A percentile compares a stretch with the other conserved stretches of the same genome.
Evolutionary conservation across 1,140 invertebrate species (phyloP).

Genomic region (Drosophila albomicans): DNA sequence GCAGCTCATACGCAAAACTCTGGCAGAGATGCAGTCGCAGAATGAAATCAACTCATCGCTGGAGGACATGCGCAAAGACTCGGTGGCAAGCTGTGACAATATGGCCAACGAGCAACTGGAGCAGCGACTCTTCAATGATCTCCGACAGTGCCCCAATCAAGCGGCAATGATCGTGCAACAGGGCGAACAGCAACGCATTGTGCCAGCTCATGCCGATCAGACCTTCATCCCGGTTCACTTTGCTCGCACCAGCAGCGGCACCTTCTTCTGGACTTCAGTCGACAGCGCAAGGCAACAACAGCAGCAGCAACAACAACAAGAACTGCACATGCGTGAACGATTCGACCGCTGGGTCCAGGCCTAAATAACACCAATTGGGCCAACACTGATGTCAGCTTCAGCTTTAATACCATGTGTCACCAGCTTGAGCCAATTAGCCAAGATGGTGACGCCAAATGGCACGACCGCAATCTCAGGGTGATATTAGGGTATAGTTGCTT

Average conservation of each 20-base stretch:
- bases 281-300: slow-evolving; percentile 76
- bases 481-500: slow-evolving; percentile 76
- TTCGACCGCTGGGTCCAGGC: slow-evolving; percentile 89
- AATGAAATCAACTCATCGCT: slow-evolving; percentile 83
- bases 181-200: slow-evolving; percentile 86
- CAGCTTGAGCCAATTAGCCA: slow-evolving; percentile 50
- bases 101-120: slow-evolving; percentile 88
- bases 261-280: slow-evolving; percentile 89
- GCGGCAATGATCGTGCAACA: slow-evolving; percentile 88
- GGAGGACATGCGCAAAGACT: slow-evolving; percentile 85
- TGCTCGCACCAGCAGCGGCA: slow-evolving; percentile 88
- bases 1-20: slow-evolving; percentile 84
- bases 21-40: slow-evolving; percentile 74
- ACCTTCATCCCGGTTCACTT: slow-evolving; percentile 88
- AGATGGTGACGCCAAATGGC: slow-evolving; percentile 52
- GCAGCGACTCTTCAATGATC: slow-evolving; percentile 87
- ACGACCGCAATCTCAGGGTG: slow-evolving; percentile 84
- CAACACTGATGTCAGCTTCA: slow-evolving; percentile 86
- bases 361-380: slow-evolving; percentile 69
- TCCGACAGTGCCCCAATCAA: slow-evolving; percentile 86
- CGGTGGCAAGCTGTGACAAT: slow-evolving; percentile 86
- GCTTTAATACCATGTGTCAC: slow-evolving; percentile 86
- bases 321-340: slow-evolving; percentile 85
- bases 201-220: slow-evolving; percentile 87
- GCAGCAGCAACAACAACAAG: slow-evolving; percentile 75